A percentile compares a stretch with the other conserved stretches of the same genome.
Conservation (phyloP, 2,797 vertebrate genomes). For the Micrastur ruficollis region DNA sequence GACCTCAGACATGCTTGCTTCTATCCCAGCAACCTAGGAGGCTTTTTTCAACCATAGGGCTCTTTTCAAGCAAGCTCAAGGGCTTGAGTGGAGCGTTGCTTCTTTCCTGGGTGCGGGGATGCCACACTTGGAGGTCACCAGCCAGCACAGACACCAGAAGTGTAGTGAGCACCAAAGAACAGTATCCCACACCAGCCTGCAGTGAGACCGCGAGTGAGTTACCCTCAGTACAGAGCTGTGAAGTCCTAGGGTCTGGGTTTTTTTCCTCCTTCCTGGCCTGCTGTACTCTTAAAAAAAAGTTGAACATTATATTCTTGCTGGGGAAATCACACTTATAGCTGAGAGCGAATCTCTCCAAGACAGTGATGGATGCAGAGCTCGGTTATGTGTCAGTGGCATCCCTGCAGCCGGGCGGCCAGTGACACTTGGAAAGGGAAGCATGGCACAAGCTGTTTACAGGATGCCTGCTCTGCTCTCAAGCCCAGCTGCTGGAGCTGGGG, state of each 20-base stretch:
- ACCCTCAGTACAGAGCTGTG: background rate
- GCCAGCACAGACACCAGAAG: background rate
- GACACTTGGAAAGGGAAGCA: background rate
- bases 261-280: background rate
- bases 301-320: background rate
- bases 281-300: background rate
- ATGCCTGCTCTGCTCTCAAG: background rate
- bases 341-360: background rate
- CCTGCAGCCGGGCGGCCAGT: fast-evolving
- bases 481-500: background rate
- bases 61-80: background rate
- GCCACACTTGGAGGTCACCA: background rate
- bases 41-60: background rate
- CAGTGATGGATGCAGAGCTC: background rate
- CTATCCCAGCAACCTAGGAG: background rate
- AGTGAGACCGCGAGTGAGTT: background rate
- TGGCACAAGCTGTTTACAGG: background rate
- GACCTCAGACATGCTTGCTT: background rate
- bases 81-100: background rate
- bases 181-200: background rate
- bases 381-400: fast-evolving
- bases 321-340: background rate
- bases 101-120: background rate
- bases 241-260: background rate
- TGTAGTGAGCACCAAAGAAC: background rate